Evolutionary conservation across 2,113 vertebrate species (phyloP).

Genomic region (Aix galericulata): DNA sequence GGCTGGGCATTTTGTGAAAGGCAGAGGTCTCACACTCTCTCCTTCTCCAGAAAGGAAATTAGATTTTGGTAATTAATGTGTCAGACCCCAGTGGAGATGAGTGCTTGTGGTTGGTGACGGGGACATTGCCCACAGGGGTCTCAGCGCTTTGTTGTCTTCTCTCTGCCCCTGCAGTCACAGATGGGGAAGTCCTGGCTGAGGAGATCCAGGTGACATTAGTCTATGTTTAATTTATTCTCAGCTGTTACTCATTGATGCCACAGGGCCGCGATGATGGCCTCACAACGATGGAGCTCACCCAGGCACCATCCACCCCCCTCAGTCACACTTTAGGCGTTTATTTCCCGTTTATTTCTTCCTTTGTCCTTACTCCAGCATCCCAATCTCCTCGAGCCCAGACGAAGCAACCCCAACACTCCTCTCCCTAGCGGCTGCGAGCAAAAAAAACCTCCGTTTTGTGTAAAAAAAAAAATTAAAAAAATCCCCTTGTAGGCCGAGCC

Average conservation of each 20-base stretch:
- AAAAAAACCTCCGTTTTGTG: too few species aligned
- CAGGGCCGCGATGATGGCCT: too few species aligned
- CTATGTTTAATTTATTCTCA: background rate
- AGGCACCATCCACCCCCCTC: accelerated
- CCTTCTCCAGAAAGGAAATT: background rate
- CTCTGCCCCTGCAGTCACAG: background rate
- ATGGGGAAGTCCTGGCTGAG: accelerated
- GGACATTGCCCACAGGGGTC: background rate
- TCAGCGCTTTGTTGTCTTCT: background rate
- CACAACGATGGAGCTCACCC: accelerated
- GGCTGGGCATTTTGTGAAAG: background rate
- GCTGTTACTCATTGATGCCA: too few species aligned
- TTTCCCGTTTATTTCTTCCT: background rate
- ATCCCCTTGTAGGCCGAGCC: too few species aligned
- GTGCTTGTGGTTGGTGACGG: background rate
- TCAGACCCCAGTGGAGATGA: background rate
- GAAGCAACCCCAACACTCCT: too few species aligned
- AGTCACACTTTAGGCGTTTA: accelerated
- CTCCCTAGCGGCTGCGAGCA: too few species aligned
- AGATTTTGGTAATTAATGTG: background rate
- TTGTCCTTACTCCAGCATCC: background rate
- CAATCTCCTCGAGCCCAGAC: too few species aligned
- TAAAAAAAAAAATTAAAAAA: too few species aligned
- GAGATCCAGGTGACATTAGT: background rate
- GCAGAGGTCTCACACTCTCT: background rate